Percentiles rank a stretch among this genome's conserved stretches.
Conservation (phyloP, 92 coral and sea anemone genomes). For the Paramuricea clavata region DNA sequence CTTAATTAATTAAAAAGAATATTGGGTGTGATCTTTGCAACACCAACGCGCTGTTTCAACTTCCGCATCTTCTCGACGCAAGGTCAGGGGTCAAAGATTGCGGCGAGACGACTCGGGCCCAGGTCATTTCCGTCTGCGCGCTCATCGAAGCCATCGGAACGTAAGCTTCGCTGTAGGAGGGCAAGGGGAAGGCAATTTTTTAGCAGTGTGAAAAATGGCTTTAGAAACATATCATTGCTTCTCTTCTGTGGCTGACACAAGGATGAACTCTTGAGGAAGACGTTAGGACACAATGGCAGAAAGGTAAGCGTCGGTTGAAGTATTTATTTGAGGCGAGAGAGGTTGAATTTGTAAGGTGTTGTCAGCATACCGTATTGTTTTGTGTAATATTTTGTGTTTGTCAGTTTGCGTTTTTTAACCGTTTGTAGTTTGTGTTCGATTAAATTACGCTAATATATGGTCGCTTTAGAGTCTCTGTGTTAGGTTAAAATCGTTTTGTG, state of each 20-base stretch:
- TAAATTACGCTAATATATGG: neutral
- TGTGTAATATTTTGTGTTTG: slow-evolving; percentile 1
- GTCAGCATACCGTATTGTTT: neutral
- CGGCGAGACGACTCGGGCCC: neutral
- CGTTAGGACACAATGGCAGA: slow-evolving; percentile 14
- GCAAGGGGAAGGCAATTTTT: neutral
- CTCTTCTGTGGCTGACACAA: neutral
- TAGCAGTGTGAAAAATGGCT: neutral
- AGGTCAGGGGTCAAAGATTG: slow-evolving; percentile 29
- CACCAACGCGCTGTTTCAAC: neutral
- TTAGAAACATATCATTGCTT: neutral
- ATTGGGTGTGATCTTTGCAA: neutral
- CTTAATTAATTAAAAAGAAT: no score
- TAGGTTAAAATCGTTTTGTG: neutral
- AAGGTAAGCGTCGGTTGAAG: neutral
- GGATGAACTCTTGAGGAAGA: neutral
- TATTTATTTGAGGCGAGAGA: neutral
- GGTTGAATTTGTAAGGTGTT: neutral
- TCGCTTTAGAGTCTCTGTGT: neutral
- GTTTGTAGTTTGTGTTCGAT: neutral
- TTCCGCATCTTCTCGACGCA: neutral
- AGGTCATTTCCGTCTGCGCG: slow-evolving; percentile 41
- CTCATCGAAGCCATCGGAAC: neutral
- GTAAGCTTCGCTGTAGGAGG: slow-evolving; percentile 4
- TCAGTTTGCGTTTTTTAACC: neutral